These are phyloP conservation scores for Hetaerina americana DNA, from an alignment of 1,140 invertebrate genomes.

Conservation along the genomic window DNA sequence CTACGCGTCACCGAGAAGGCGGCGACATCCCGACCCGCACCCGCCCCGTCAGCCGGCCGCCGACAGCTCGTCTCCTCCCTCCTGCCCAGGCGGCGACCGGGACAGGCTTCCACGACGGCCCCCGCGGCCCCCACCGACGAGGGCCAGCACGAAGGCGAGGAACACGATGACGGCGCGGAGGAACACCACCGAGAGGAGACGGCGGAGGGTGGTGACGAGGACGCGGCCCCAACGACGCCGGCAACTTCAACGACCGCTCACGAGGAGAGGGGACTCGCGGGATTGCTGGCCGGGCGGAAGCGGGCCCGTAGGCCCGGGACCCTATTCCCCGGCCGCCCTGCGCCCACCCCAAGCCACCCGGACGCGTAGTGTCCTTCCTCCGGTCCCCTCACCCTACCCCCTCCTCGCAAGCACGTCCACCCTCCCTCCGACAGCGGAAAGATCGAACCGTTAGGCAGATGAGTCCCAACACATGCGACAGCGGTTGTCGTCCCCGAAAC, in stretches of 20 bases:
- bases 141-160: background rate
- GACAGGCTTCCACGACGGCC: constrained; percentile 6
- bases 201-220: background rate
- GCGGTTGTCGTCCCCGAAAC: no score
- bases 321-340: background rate
- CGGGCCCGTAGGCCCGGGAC: background rate
- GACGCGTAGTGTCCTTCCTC: background rate
- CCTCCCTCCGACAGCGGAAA: no score
- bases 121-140: constrained; percentile 1
- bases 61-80: constrained; percentile 7
- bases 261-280: background rate
- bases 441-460: no score
- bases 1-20: constrained; percentile 3
- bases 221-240: background rate
- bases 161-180: background rate
- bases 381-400: no score
- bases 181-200: background rate
- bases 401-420: no score
- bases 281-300: background rate
- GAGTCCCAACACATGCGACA: no score
- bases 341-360: background rate
- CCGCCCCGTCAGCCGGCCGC: background rate
- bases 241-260: background rate
- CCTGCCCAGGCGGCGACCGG: constrained; percentile 11
- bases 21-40: background rate